Evolutionary conservation across 2,113 vertebrate species (phyloP), one percentile per base, ranked within the genome.

Genomic region (Procavia capensis): DNA sequence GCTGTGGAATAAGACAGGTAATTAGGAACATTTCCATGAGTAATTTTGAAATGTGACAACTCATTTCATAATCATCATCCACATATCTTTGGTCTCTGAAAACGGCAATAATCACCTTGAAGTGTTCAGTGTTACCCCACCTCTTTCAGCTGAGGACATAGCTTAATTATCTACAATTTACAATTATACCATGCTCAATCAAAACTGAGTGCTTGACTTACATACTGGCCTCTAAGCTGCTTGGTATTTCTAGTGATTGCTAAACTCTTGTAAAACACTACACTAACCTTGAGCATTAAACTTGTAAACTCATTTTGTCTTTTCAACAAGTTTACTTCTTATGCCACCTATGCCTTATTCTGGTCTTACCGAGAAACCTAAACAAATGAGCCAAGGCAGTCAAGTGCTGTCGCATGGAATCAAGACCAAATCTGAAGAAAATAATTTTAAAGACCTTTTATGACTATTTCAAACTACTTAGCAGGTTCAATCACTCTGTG

Each of bases 11-110:
- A 95, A 94, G 82, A 93, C 63, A 96, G 72, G 66, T 94, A 96
- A 95, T 96, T 97, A 96, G 80, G 50, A 88, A 59, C 25, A 47
- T 43, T 96, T 81, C 63, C 45, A 54, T 68, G 43, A 87, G 13
- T 43, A 93, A 95, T 97, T 98, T 59, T 95, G 85, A 96, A 97
- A 97, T 31, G 27, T 91, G 94, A 68, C 75, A 97, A 94, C 91
- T 88, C 45, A 80, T 24, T 95, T 75, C 11, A 80, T 94, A 95
- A 93, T 91, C 66, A 41, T 82, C 63, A 36, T 83, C 59, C 64
- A 16, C 85, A 10, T 36, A 89, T 54, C 80, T 95, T 92, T 81
- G 9, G 64, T 95, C 88, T 85, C 41, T 85, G 36, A 78, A 96
- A 94, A 75, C 9, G 13, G 0, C 22, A 36, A 66, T 82, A 95